phyloP scores from a whole-genome alignment of 2,113 vertebrate genomes.

The Takifugu bimaculatus region DNA sequence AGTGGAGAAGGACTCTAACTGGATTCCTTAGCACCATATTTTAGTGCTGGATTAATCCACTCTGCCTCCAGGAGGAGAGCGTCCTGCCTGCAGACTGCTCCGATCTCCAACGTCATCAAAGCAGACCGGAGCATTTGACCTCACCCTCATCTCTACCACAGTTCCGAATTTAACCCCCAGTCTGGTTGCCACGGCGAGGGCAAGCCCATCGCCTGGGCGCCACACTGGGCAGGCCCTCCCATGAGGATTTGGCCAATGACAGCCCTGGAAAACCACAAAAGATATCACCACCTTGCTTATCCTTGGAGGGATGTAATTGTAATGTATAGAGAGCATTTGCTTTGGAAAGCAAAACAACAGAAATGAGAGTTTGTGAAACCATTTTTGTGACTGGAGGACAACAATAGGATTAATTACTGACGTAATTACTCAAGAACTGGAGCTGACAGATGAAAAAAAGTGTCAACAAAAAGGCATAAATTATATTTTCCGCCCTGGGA shows the following conservation, averaged over 20 bases:
- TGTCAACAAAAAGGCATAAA: conserved; percentile 23
- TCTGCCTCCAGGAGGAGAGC: conserved; percentile 9
- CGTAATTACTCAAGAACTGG: neutral
- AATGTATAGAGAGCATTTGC: neutral
- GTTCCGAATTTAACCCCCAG: conserved; percentile 66
- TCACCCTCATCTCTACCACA: conserved; percentile 60
- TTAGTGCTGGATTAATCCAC: conserved; percentile 1
- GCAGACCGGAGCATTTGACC: conserved; percentile 59
- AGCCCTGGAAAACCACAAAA: conserved; percentile 40
- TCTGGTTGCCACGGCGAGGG: conserved; percentile 43
- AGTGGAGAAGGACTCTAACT: no score
- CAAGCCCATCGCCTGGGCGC: conserved; percentile 46
- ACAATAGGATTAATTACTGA: no score
- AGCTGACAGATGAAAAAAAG: conserved; percentile 20
- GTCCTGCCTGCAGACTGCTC: conserved; percentile 27
- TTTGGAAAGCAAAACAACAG: no score
- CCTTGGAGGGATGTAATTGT: conserved; percentile 22
- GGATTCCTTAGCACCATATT: no score
- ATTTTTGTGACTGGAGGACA: no score
- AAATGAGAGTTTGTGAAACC: no score
- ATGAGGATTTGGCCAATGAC: conserved; percentile 44
- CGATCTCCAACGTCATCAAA: conserved; percentile 60
- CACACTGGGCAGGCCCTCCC: conserved; percentile 57
- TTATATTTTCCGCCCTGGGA: conserved; percentile 14
- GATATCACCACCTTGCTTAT: conserved; percentile 43